phyloP scores from a whole-genome alignment of 1,140 invertebrate genomes.

The Sinonovacula constricta region DNA sequence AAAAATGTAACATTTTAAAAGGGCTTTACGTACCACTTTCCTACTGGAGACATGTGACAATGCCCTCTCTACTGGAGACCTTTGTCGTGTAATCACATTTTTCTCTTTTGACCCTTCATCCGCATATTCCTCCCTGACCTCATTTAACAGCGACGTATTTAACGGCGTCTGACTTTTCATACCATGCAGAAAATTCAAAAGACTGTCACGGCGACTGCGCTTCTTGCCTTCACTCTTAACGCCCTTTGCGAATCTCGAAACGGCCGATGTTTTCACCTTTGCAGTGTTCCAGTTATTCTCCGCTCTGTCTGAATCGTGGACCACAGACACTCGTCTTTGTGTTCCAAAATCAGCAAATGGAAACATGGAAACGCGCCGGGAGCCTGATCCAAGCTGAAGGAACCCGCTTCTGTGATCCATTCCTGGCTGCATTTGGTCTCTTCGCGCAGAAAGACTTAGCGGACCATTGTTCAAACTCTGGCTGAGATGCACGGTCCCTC shows the following conservation, averaged over 20 bases:
- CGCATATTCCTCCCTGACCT: not conserved
- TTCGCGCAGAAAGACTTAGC: too few species aligned
- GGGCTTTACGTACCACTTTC: too few species aligned
- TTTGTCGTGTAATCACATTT: not conserved
- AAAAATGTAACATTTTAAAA: too few species aligned
- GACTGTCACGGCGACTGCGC: too few species aligned
- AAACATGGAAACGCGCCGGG: too few species aligned
- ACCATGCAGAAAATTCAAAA: conserved; percentile 19
- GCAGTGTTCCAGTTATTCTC: not conserved
- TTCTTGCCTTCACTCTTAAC: not conserved
- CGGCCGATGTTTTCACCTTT: not conserved
- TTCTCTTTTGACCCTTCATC: not conserved
- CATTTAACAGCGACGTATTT: not conserved
- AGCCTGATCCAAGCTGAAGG: too few species aligned
- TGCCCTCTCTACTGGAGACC: not conserved
- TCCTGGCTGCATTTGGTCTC: too few species aligned
- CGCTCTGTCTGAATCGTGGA: not conserved
- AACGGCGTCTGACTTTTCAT: conserved; percentile 10
- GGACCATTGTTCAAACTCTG: too few species aligned
- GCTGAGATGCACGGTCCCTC: too few species aligned
- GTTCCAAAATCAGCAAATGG: too few species aligned
- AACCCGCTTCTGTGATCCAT: too few species aligned
- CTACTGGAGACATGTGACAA: conserved; percentile 1
- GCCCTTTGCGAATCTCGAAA: not conserved
- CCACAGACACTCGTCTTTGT: too few species aligned